Base-by-base conservation (phyloP, 2,888 invertebrate species). In the Heterodera filipjevi region DNA sequence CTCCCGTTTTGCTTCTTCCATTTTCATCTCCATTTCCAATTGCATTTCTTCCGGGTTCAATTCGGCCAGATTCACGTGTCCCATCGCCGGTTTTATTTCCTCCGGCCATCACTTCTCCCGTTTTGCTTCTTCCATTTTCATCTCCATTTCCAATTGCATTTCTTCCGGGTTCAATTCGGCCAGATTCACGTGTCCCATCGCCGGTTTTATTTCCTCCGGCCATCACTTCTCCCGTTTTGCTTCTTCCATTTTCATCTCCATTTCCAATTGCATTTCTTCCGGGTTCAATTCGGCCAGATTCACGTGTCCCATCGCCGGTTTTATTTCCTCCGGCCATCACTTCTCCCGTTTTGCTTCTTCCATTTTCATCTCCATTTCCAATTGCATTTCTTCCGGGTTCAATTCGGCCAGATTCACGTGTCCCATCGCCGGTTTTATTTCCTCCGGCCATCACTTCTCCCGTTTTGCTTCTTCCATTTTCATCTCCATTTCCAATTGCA, bases 181-280 rank as follows among this genome's bases (percentile, higher is more conserved):
- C 66, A n/a, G n/a, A n/a, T n/a, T n/a, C n/a, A n/a, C n/a, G n/a
- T 3, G 76, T 77, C 14, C 68, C 27, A 14, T 82, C 80, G 6
- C 70, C 79, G 14, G 44, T 44, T 70, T 72, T 77, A 68, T 77
- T 77, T n/a, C 66, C 72, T 35, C 71, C 76, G 10, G 59, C 44
- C 32, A 71, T 70, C 19, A 78, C 81, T 27, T 80, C 84, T 30
- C 81, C 82, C 39, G 30, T 30, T 8, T 30, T 33, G 76, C 71
- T 77, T 33, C 30, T 33, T n/a, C 44, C 30, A 27, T 10, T 16
- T n/a, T n/a, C 64, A 30, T 30, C 27, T 39, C 73, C 73, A 35
- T 44, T 64, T 22, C 72, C 76, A 32, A 30, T 82, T 19, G 76
- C 76, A 32, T 49, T 49, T 19, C 16, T 49, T 49, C 49, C 49